Evolutionary conservation across 2,888 invertebrate species (phyloP).

Genomic region (Nematopogon swammerdamellus): DNA sequence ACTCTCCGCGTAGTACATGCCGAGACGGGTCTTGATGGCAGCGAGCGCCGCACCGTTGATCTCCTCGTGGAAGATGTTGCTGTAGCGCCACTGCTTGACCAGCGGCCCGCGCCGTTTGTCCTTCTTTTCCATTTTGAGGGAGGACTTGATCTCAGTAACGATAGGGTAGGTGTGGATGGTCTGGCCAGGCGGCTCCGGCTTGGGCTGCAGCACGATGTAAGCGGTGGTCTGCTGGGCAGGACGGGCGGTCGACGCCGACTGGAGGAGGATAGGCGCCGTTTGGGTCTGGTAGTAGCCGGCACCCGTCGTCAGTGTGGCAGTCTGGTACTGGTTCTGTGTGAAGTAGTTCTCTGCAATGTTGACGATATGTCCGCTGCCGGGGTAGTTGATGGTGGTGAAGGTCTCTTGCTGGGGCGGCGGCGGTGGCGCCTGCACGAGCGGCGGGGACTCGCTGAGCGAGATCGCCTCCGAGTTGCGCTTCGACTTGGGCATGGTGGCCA

Average conservation of each 20-base stretch:
- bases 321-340: constrained; percentile 42
- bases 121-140: constrained; percentile 23
- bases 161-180: constrained; percentile 15
- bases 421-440: constrained; percentile 16
- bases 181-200: constrained; percentile 26
- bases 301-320: constrained; percentile 28
- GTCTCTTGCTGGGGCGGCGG: constrained; percentile 27
- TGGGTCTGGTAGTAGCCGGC: constrained; percentile 41
- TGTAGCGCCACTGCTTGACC: constrained; percentile 56
- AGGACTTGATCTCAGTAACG: constrained; percentile 15
- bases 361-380: constrained; percentile 44
- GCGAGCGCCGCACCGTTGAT: constrained; percentile 50
- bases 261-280: constrained; percentile 36
- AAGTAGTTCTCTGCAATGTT: constrained; percentile 52
- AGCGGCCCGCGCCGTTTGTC: constrained; percentile 42
- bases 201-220: constrained; percentile 42
- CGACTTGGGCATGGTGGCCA: constrained; percentile 46
- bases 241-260: constrained; percentile 27
- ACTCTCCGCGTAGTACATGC: constrained; percentile 51
- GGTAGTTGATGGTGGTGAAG: constrained; percentile 35
- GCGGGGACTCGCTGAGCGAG: constrained; percentile 19
- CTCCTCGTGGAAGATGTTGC: constrained; percentile 55
- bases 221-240: constrained; percentile 37
- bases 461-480: constrained; percentile 33
- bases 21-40: constrained; percentile 50